A percentile compares a stretch with the other conserved stretches of the same genome.
Evolutionary conservation across 2,888 invertebrate species (phyloP).

Genomic region (Rambutsinella grinnellia): DNA sequence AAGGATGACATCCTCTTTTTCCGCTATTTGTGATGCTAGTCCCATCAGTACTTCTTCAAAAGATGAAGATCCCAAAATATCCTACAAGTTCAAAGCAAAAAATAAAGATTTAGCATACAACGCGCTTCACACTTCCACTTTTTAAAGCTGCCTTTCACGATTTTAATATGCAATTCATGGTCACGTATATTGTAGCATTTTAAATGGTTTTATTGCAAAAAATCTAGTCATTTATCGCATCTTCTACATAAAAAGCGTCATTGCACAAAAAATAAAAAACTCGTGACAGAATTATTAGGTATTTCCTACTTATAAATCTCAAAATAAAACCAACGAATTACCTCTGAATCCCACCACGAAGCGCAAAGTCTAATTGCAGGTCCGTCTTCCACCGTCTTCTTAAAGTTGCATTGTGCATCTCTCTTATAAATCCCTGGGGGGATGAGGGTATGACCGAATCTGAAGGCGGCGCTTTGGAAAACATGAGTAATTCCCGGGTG

Average conservation of each 20-base stretch:
- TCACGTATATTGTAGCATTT: no score
- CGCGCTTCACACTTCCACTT: neutral
- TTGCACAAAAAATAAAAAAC: no score
- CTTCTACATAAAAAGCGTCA: no score
- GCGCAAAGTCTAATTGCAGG: constrained; percentile 84
- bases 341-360: constrained; percentile 62
- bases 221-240: no score
- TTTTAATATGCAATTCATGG: no score
- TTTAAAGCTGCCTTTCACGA: constrained; percentile 67
- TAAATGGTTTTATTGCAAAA: no score
- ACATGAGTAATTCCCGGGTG: constrained; percentile 76
- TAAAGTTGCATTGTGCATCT: constrained; percentile 81
- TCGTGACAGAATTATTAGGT: no score
- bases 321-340: no score
- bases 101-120: neutral
- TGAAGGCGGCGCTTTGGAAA: constrained; percentile 75
- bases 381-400: constrained; percentile 80
- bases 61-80: constrained; percentile 73
- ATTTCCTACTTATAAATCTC: no score
- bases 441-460: constrained; percentile 74
- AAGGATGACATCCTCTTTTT: constrained; percentile 73
- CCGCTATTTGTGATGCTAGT: constrained; percentile 68
- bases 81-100: constrained; percentile 71
- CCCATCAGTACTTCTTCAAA: constrained; percentile 20
- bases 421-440: constrained; percentile 73